A percentile compares a stretch with the other conserved stretches of the same genome.
phyloP scores from a whole-genome alignment of 2,113 vertebrate genomes.

The Pedetes capensis region DNA sequence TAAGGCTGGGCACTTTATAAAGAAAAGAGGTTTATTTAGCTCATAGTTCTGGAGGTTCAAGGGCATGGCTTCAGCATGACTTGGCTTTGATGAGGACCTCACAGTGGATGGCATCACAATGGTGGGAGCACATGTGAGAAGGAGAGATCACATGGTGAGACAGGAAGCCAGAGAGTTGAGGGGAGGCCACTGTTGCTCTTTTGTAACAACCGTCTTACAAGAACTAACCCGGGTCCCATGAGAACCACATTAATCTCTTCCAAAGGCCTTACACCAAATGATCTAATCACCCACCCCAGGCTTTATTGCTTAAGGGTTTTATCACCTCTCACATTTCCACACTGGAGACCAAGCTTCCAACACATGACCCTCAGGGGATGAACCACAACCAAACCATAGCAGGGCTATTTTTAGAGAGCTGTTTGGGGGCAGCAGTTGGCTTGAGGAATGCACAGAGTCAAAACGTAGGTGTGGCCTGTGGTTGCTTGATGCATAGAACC shows the following conservation, averaged over 20 bases:
- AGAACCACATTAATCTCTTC: neutral
- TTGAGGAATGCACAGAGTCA: neutral
- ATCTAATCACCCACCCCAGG: neutral
- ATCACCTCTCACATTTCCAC: neutral
- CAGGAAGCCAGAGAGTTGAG: neutral
- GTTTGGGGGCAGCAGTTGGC: neutral
- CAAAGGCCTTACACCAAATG: neutral
- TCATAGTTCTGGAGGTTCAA: neutral
- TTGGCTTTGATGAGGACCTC: neutral
- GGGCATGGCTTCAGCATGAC: neutral
- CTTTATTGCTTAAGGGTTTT: neutral
- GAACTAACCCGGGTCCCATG: neutral
- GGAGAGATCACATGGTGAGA: neutral
- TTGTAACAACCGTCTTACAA: too few relatives aligned
- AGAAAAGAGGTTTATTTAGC: neutral
- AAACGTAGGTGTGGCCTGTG: neutral
- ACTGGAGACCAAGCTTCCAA: neutral
- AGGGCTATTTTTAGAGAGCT: neutral
- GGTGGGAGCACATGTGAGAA: neutral
- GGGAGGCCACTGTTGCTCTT: neutral
- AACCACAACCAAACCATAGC: neutral
- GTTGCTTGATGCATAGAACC: neutral
- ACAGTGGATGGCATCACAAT: neutral
- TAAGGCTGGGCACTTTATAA: neutral
- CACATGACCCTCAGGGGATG: too few relatives aligned